These are phyloP conservation scores for Blomia tropicalis DNA, from an alignment of 2,888 invertebrate species.

Conservation along the genomic window DNA sequence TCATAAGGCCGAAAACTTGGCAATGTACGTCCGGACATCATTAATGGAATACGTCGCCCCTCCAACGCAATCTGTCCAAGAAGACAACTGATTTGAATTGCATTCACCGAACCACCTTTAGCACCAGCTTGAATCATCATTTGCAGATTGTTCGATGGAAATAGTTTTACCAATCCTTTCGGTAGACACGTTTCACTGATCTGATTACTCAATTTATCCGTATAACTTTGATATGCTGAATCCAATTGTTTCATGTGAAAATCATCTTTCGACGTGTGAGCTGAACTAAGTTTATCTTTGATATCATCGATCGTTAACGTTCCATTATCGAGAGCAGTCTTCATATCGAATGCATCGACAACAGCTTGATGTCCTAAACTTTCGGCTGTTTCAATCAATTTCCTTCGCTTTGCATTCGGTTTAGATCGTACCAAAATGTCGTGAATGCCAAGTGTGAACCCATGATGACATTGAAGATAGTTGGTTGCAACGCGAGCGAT, in stretches of 20 bases:
- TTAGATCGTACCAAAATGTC: conserved; percentile 63
- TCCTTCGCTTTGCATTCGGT: conserved; percentile 55
- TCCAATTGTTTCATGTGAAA: conserved; percentile 56
- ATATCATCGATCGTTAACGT: conserved; percentile 43
- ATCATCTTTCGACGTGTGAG: conserved; percentile 47
- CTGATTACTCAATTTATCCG: conserved; percentile 70
- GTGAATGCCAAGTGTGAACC: conserved; percentile 84
- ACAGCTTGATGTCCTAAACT: conserved; percentile 48
- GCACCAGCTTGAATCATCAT: conserved; percentile 97
- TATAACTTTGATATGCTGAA: conserved; percentile 56
- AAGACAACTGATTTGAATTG: conserved; percentile 93
- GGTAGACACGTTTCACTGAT: conserved; percentile 73
- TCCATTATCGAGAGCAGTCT: conserved; percentile 39
- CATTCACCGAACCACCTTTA: conserved; percentile 90
- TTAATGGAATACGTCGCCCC: conserved; percentile 84
- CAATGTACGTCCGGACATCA: conserved; percentile 71
- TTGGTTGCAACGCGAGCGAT: conserved; percentile 80
- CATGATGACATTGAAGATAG: conserved; percentile 63
- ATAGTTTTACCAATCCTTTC: conserved; percentile 61
- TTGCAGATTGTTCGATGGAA: conserved; percentile 90
- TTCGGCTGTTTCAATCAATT: conserved; percentile 50
- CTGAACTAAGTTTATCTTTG: conserved; percentile 51
- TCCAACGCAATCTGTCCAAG: conserved; percentile 97
- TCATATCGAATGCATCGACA: conserved; percentile 52
- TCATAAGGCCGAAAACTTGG: conserved; percentile 83